Evolutionary conservation across 2,888 invertebrate genomes (phyloP).

Genomic region (Drosophila quinaria): DNA sequence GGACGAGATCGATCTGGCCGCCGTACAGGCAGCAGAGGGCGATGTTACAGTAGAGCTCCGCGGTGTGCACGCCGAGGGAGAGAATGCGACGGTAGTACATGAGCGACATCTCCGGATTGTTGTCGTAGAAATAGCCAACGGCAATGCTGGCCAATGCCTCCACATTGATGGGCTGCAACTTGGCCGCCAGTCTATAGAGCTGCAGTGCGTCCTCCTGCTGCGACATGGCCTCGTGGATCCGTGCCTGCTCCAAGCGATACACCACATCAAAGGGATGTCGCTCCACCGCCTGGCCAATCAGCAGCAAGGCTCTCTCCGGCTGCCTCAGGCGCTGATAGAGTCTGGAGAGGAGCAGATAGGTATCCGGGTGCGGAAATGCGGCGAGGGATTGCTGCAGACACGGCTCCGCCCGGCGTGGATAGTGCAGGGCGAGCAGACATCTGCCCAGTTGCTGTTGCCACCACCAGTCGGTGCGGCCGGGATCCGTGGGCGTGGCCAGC

Average conservation of each 20-base stretch:
- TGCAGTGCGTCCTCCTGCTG: conserved; percentile 82
- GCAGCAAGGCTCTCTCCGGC: conserved; percentile 94
- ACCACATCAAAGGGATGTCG: conserved; percentile 94
- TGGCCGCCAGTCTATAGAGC: conserved; percentile 88
- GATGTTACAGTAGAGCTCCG: conserved; percentile 97
- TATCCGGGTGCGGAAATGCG: conserved; percentile 87
- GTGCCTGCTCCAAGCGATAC: conserved; percentile 88
- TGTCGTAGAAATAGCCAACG: conserved; percentile 98
- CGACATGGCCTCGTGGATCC: conserved; percentile 81
- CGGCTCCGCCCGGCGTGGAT: conserved; percentile 96
- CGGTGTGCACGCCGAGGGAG: conserved; percentile 97
- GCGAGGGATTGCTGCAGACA: conserved; percentile 94
- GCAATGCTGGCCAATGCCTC: conserved; percentile 99
- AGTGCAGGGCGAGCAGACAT: conserved; percentile 94
- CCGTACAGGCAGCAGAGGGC: conserved; percentile 98
- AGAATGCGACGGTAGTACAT: conserved; percentile 97
- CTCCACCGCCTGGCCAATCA: conserved; percentile 94
- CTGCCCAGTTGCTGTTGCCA: conserved; percentile 88
- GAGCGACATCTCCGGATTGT: conserved; percentile 98
- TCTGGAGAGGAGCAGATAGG: conserved; percentile 90
- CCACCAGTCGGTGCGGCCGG: conserved; percentile 82
- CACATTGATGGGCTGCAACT: conserved; percentile 96
- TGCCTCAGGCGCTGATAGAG: conserved; percentile 96
- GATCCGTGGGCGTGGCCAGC: conserved; percentile 29
- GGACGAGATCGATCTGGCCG: conserved; percentile 98